Conservation (phyloP, 2,113 vertebrate genomes). For the Microtus oregoni region DNA sequence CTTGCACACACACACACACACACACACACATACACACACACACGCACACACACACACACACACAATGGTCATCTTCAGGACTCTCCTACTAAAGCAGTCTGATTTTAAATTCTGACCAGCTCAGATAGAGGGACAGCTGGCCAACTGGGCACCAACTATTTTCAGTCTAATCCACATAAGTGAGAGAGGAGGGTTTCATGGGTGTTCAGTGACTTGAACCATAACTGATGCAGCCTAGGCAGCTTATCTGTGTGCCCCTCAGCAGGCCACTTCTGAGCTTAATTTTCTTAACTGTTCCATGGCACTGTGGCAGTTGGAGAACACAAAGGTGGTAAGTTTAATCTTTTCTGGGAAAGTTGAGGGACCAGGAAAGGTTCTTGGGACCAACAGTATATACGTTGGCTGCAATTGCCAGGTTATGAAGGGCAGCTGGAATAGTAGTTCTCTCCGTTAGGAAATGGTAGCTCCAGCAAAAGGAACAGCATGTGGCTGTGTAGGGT, state of each 20-base stretch:
- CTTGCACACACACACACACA: no score
- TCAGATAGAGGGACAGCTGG: background rate
- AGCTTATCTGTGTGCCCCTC: background rate
- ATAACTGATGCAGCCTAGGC: background rate
- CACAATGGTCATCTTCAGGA: background rate
- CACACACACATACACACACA: background rate
- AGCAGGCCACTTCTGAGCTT: background rate
- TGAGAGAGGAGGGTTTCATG: background rate
- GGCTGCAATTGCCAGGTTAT: background rate
- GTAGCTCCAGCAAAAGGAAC: background rate
- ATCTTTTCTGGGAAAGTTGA: background rate
- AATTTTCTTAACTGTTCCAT: slow-evolving; percentile 15
- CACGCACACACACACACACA: background rate
- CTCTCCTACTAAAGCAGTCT: background rate
- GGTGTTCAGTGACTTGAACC: background rate
- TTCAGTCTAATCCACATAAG: background rate
- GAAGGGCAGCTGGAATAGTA: background rate
- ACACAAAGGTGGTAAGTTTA: background rate
- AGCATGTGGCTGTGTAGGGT: background rate
- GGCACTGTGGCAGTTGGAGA: background rate
- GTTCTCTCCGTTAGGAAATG: slow-evolving; percentile 21
- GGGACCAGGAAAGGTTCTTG: background rate
- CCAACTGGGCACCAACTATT: background rate
- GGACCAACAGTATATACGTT: background rate
- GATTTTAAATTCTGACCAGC: background rate